phyloP scores from a whole-genome alignment of 1,140 invertebrate genomes.

The Formica selysi region DNA sequence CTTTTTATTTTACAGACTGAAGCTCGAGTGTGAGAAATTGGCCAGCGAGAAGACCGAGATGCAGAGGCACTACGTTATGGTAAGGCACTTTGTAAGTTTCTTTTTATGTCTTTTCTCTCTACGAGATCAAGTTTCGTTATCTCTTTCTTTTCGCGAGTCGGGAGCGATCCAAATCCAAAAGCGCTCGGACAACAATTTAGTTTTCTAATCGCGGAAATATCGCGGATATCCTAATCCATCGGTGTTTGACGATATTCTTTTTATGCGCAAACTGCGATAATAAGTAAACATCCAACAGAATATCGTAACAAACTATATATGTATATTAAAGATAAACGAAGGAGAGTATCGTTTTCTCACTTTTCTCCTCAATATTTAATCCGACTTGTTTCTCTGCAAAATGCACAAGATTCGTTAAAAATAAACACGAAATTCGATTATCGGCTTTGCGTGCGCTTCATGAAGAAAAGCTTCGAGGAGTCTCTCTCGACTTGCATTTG shows the following conservation, averaged over 20 bases:
- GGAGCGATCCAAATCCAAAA: slow-evolving; percentile 15
- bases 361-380: slow-evolving; percentile 31
- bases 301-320: slow-evolving; percentile 29
- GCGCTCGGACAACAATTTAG: slow-evolving; percentile 29
- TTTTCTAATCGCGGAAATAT: slow-evolving; percentile 19
- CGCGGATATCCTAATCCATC: neutral
- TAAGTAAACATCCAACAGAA: neutral
- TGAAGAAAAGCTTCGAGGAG: neutral
- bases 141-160: slow-evolving; percentile 31
- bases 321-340: neutral
- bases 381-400: slow-evolving; percentile 15
- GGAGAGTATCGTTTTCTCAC: neutral
- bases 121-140: slow-evolving; percentile 32
- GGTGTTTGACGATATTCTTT: neutral
- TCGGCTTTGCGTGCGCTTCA: slow-evolving; percentile 34
- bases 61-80: slow-evolving; percentile 99
- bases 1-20: slow-evolving; percentile 89
- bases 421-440: slow-evolving; percentile 52
- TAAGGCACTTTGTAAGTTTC: slow-evolving; percentile 88
- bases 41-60: slow-evolving; percentile 99
- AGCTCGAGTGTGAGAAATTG: slow-evolving; percentile 96
- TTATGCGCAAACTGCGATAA: slow-evolving; percentile 22
- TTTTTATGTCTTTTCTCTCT: slow-evolving; percentile 64
- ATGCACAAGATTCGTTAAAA: slow-evolving; percentile 29
- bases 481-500: slow-evolving; percentile 10